These are phyloP conservation scores for Chloebia gouldiae DNA, from an alignment of 2,113 vertebrate genomes.

Conservation along the genomic window DNA sequence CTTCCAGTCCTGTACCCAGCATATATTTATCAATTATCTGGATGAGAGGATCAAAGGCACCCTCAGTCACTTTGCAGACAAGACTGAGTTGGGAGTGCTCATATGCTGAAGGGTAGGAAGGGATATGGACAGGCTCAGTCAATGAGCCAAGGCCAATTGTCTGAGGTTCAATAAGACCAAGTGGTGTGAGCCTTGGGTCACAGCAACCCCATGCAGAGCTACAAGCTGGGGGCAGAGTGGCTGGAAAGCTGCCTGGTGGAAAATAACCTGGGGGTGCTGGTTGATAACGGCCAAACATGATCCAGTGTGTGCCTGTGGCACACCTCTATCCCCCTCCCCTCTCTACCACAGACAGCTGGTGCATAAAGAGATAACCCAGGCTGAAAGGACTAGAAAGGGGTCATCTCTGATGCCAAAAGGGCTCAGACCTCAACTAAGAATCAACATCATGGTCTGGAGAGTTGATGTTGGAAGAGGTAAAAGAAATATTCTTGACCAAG, in stretches of 20 bases:
- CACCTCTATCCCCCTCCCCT: neutral
- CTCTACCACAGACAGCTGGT: too few relatives aligned
- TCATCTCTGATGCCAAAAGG: neutral
- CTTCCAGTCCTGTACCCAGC: neutral
- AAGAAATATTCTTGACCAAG: neutral
- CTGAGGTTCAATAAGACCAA: neutral
- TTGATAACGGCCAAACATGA: rapidly evolving
- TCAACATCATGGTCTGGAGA: neutral
- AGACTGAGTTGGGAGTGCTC: rapidly evolving
- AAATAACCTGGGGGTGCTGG: neutral
- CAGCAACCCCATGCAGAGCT: neutral
- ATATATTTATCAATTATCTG: neutral
- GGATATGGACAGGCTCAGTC: neutral
- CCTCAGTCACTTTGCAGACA: neutral
- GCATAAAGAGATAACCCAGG: neutral
- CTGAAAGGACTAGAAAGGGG: neutral
- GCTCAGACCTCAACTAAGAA: neutral
- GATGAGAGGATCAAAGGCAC: neutral
- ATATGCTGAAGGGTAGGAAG: neutral
- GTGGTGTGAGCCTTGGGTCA: neutral
- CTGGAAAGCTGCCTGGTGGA: neutral
- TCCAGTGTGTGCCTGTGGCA: neutral
- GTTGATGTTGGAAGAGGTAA: neutral
- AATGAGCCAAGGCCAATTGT: rapidly evolving
- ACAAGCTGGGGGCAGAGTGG: neutral